phyloP scores from a whole-genome alignment of 2,113 vertebrate species.

The Sakesphorus luctuosus region DNA sequence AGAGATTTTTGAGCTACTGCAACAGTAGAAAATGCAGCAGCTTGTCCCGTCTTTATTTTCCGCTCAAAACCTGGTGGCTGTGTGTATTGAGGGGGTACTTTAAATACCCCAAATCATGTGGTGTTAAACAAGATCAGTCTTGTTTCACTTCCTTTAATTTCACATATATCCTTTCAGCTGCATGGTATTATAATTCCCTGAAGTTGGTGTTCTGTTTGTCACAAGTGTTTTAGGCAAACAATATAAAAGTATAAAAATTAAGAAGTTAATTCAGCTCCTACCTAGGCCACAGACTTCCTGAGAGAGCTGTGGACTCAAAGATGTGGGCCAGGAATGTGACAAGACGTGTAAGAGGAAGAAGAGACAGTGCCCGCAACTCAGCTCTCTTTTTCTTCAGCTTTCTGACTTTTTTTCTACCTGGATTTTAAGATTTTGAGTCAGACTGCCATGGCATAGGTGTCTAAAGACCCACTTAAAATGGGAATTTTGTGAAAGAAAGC shows the following conservation, averaged over 20 bases:
- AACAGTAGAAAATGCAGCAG: not conserved
- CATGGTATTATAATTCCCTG: not conserved
- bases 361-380: not conserved
- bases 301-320: not conserved
- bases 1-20: not conserved
- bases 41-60: not conserved
- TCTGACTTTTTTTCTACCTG: not conserved
- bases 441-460: not conserved
- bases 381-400: not conserved
- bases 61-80: not conserved
- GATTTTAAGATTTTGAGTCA: not conserved
- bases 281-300: not conserved
- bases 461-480: not conserved
- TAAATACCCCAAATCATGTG: not conserved
- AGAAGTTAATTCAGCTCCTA: not conserved
- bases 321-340: rapidly evolving
- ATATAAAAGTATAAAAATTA: not conserved
- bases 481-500: not conserved
- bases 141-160: not conserved
- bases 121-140: not conserved
- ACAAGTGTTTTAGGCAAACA: not conserved
- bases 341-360: not conserved
- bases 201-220: not conserved
- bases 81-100: not conserved
- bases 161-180: not conserved